Percentiles rank a stretch among this genome's conserved stretches.
Evolutionary conservation across 1,140 invertebrate species (phyloP).

Genomic region (Drosophila sechellia): DNA sequence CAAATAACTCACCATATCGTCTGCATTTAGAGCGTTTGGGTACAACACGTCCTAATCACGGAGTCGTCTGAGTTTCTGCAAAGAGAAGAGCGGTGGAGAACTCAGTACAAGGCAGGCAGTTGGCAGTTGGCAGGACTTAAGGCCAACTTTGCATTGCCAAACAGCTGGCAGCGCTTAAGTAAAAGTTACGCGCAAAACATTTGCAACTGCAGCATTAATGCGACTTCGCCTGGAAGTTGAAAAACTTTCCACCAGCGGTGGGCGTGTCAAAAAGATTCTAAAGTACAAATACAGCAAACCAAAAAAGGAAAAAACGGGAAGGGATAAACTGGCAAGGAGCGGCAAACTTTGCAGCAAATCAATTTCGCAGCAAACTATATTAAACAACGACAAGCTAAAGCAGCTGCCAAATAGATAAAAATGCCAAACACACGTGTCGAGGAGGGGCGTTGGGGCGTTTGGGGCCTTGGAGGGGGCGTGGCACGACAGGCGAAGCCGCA

Average conservation of each 20-base stretch:
- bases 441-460: background rate
- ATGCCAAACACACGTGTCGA: conserved; percentile 52
- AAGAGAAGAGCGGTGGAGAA: conserved; percentile 22
- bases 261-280: conserved; percentile 43
- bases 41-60: conserved; percentile 84
- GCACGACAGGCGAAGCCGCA: conserved; percentile 66
- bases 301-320: background rate
- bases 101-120: conserved; percentile 18
- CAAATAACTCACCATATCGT: conserved; percentile 81
- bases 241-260: conserved; percentile 28
- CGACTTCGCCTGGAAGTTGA: conserved; percentile 49
- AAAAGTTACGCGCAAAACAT: conserved; percentile 36
- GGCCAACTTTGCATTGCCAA: conserved; percentile 21
- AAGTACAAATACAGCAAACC: conserved; percentile 1
- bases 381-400: conserved; percentile 67
- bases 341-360: conserved; percentile 54
- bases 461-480: background rate
- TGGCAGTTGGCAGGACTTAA: conserved; percentile 14
- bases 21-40: conserved; percentile 84
- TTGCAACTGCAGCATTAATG: conserved; percentile 52
- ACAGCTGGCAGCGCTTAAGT: conserved; percentile 46
- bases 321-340: background rate
- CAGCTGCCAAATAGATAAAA: conserved; percentile 76
- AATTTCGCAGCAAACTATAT: conserved; percentile 66
- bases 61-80: conserved; percentile 72